Conservation (phyloP, 2,888 invertebrate species). For the Oeneis ivallda region DNA sequence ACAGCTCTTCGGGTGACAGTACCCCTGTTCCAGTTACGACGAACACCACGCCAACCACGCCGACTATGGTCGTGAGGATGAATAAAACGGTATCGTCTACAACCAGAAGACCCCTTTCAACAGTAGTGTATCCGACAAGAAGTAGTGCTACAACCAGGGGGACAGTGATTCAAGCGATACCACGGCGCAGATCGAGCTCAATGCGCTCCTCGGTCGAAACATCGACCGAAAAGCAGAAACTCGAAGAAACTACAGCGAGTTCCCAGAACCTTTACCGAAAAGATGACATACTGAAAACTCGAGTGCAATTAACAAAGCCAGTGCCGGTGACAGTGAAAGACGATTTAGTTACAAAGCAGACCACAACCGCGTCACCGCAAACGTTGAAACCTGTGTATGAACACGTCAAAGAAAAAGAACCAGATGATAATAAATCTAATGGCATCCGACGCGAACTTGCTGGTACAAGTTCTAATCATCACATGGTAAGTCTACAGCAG, state of each 20-base stretch:
- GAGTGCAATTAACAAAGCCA: conserved; percentile 67
- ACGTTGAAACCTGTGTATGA: conserved; percentile 81
- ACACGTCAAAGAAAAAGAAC: conserved; percentile 68
- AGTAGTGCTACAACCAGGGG: conserved; percentile 81
- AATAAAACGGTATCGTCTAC: conserved; percentile 77
- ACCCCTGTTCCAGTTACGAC: conserved; percentile 68
- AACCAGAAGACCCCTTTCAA: conserved; percentile 77
- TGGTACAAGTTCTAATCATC: conserved; percentile 80
- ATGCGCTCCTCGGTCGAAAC: conserved; percentile 55
- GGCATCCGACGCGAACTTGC: conserved; percentile 83
- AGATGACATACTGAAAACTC: conserved; percentile 55
- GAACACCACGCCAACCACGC: conserved; percentile 59
- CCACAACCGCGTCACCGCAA: conserved; percentile 62
- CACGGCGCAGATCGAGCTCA: conserved; percentile 75
- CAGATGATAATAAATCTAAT: conserved; percentile 77
- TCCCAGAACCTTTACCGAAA: conserved; percentile 65
- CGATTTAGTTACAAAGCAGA: conserved; percentile 68
- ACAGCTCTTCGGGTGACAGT: conserved; percentile 80
- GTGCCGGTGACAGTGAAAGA: conserved; percentile 59
- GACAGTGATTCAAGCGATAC: conserved; percentile 85
- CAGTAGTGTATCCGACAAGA: conserved; percentile 78
- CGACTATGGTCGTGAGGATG: conserved; percentile 74
- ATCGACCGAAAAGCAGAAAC: conserved; percentile 56
- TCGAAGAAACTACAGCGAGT: conserved; percentile 63
- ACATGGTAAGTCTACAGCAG: conserved; percentile 81